Conservation (phyloP, 2,113 vertebrate genomes). For the Hyperoodon ampullatus region DNA sequence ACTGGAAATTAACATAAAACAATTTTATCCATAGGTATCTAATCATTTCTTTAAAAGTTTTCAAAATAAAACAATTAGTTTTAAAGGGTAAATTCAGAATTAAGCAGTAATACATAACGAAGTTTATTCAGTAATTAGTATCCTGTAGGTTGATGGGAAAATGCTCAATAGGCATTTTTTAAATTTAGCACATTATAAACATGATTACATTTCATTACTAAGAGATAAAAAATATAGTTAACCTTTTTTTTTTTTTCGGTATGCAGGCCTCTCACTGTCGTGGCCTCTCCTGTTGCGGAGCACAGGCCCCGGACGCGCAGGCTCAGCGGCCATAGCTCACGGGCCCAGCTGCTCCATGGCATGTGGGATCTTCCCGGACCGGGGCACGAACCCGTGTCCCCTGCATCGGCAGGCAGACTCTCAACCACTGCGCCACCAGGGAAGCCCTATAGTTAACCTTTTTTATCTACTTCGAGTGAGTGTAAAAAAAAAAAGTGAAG, state of each 20-base stretch:
- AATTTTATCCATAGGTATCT: background rate
- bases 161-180: constrained; percentile 65
- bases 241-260: too few species aligned
- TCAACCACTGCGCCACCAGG: too few species aligned
- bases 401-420: too few species aligned
- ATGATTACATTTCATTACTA: constrained; percentile 49
- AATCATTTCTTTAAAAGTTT: background rate
- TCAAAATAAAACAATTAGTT: constrained; percentile 14
- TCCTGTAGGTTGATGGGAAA: constrained; percentile 62
- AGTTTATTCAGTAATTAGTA: constrained; percentile 54
- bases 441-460: constrained; percentile 43
- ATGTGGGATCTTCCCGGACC: too few species aligned
- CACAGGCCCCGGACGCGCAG: too few species aligned
- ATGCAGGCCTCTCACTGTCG: too few species aligned
- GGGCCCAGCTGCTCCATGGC: too few species aligned
- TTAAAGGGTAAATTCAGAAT: constrained; percentile 68
- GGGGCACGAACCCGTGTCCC: too few species aligned
- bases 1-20: background rate
- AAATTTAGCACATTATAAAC: constrained; percentile 66
- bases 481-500: constrained; percentile 12
- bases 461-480: constrained; percentile 49
- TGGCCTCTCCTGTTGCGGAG: too few species aligned
- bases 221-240: constrained; percentile 73
- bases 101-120: constrained; percentile 36
- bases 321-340: too few species aligned